Evolutionary conservation across 2,888 invertebrate genomes (phyloP).

Genomic region (Nemotelus nigrinus): DNA sequence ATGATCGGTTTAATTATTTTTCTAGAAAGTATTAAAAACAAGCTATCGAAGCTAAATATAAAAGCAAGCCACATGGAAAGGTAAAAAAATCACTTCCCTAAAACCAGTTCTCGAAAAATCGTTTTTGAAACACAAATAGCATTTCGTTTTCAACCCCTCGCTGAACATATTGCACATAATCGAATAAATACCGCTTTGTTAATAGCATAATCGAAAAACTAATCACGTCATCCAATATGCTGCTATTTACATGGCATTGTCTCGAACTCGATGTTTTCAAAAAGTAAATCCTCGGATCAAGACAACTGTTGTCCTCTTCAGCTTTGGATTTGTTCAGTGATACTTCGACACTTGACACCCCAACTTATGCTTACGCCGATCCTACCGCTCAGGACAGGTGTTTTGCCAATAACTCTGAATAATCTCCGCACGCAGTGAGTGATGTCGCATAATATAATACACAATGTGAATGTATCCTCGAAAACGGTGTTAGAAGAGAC

Average conservation of each 20-base stretch:
- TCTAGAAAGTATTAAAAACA: too few species aligned
- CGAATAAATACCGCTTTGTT: constrained; percentile 38
- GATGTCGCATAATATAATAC: neutral
- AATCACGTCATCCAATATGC: constrained; percentile 56
- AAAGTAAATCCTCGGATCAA: constrained; percentile 8
- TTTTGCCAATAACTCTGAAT: constrained; percentile 14
- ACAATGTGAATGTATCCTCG: neutral
- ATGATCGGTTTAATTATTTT: too few species aligned
- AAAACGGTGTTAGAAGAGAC: neutral
- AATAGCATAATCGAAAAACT: constrained; percentile 54
- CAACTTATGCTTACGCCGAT: neutral
- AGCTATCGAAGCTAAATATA: too few species aligned
- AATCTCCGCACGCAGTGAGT: constrained; percentile 7
- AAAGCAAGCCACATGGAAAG: too few species aligned
- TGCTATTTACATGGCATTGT: constrained; percentile 34
- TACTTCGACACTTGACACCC: constrained; percentile 22
- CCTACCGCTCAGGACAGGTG: constrained; percentile 18
- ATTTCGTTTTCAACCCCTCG: too few species aligned
- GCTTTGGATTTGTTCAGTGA: neutral
- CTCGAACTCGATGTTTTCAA: neutral
- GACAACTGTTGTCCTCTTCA: constrained; percentile 25
- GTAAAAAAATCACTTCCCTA: too few species aligned
- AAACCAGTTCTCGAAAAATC: too few species aligned
- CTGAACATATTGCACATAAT: too few species aligned
- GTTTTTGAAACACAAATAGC: too few species aligned